Evolutionary conservation across 2,888 invertebrate genomes (phyloP), one percentile per base, ranked within the genome.

Genomic region (Caenorhabditis zanzibari): DNA sequence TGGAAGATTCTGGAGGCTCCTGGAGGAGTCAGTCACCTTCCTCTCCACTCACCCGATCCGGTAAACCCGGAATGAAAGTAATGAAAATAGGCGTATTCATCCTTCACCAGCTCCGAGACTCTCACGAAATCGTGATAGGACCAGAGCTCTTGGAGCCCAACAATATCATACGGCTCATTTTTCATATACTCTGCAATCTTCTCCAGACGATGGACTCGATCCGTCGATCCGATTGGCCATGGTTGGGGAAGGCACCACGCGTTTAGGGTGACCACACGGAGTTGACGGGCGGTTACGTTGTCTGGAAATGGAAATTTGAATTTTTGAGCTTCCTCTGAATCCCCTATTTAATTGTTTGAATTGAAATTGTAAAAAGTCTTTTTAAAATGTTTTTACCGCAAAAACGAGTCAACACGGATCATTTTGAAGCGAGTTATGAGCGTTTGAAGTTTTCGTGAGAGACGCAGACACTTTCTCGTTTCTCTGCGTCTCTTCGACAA

Each of bases 11-110:
- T n/a, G n/a, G n/a, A n/a, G n/a, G n/a, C n/a, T n/a, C n/a, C n/a
- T n/a, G n/a, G n/a, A n/a, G n/a, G n/a, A n/a, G n/a, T n/a, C n/a
- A n/a, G n/a, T n/a, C 22, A 24, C 54, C 95, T 95, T 0, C 96
- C 96, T 88, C 97, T 95, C 69, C 96, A 96, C 6, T 97, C 94
- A 10, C 97, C 97, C 28, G 96, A 96, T 12, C 97, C 97, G 86
- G 96, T 93, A 66, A 81, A 89, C 32, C 88, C 88, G 35, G 86
- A 86, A 61, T 96, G 95, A 93, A 97, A 98, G 93, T 97, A 98
- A 94, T 98, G 96, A 2, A 96, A 95, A 93, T 95, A 95, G 1
- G 96, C 96, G 79, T 96, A 93, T 12, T 94, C 94, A 54, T 93
- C 93, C 82, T 94, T 93, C 0, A 95, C 94, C 91, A 94, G 94